These are phyloP conservation scores for Blera fallax DNA, from an alignment of 2,888 invertebrate genomes.

Conservation along the genomic window DNA sequence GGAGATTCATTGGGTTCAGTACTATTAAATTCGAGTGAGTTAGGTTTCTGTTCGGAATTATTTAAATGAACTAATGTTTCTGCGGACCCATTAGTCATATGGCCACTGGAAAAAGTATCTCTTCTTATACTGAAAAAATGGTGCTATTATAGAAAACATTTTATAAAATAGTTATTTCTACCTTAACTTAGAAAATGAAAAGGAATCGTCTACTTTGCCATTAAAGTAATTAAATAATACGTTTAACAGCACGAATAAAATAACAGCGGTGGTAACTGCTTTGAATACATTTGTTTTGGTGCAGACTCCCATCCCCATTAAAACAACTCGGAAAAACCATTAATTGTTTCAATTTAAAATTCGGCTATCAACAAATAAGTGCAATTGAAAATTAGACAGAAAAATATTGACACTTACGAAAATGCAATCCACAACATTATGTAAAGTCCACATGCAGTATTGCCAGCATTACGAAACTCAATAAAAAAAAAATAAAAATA, in stretches of 20 bases:
- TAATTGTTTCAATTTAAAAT: conserved; percentile 49
- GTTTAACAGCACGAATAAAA: conserved; percentile 77
- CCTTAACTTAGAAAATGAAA: conserved; percentile 79
- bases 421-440: conserved; percentile 37
- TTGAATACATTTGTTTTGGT: conserved; percentile 76
- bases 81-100: conserved; percentile 22
- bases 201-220: conserved; percentile 76
- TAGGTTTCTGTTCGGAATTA: conserved; percentile 46
- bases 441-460: conserved; percentile 3
- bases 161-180: conserved; percentile 42
- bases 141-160: conserved; percentile 14
- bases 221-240: conserved; percentile 79
- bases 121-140: conserved; percentile 42
- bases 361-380: conserved; percentile 64
- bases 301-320: conserved; percentile 75
- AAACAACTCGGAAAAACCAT: conserved; percentile 60
- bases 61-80: conserved; percentile 36
- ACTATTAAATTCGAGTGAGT: conserved; percentile 38
- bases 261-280: conserved; percentile 76
- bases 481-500: no score
- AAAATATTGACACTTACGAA: conserved; percentile 30
- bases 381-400: conserved; percentile 14
- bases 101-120: conserved; percentile 22
- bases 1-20: conserved; percentile 34
- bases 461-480: conserved; percentile 10